A percentile compares a stretch with the other conserved stretches of the same genome.
These are phyloP conservation scores for Montipora efflorescens DNA, from an alignment of 64 coral and sea anemone genomes.

Conservation along the genomic window DNA sequence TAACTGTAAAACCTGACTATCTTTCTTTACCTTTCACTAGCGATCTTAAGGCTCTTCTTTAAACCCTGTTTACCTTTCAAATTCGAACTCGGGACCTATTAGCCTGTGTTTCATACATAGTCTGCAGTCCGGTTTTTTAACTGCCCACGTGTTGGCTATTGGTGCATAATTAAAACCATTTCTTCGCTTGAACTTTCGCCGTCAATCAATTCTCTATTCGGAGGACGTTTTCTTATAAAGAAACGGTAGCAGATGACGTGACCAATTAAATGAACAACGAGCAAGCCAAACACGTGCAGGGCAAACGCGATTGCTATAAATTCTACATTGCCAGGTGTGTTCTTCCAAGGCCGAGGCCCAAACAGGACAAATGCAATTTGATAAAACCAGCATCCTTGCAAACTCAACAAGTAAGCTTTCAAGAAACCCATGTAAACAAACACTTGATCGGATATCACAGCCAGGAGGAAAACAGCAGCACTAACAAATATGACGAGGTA, in stretches of 20 bases:
- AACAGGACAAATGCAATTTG: slow-evolving; percentile 77
- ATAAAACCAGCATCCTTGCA: slow-evolving; percentile 89
- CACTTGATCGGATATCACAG: slow-evolving; percentile 24
- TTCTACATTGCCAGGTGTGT: slow-evolving; percentile 48
- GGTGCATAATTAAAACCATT: background rate
- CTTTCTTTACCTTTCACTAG: too few relatives aligned
- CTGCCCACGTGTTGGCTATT: background rate
- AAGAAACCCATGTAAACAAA: slow-evolving; percentile 26
- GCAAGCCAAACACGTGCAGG: slow-evolving; percentile 47
- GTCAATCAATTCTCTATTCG: background rate
- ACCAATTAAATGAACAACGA: slow-evolving; percentile 27
- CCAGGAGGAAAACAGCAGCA: slow-evolving; percentile 45
- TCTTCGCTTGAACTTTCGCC: slow-evolving; percentile 21
- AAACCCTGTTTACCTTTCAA: too few relatives aligned
- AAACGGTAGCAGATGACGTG: slow-evolving; percentile 48
- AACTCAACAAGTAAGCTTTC: slow-evolving; percentile 57
- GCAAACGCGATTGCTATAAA: slow-evolving; percentile 67
- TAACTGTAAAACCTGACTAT: too few relatives aligned
- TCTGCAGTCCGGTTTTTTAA: too few relatives aligned
- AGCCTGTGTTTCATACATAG: too few relatives aligned
- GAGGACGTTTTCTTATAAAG: background rate
- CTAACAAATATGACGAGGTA: slow-evolving; percentile 76
- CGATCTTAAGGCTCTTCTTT: too few relatives aligned
- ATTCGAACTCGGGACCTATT: too few relatives aligned
- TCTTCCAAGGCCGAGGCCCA: slow-evolving; percentile 66